These are phyloP conservation scores for Platyrinchus mystaceus DNA, from an alignment of 2,797 vertebrate genomes.

Conservation along the genomic window DNA sequence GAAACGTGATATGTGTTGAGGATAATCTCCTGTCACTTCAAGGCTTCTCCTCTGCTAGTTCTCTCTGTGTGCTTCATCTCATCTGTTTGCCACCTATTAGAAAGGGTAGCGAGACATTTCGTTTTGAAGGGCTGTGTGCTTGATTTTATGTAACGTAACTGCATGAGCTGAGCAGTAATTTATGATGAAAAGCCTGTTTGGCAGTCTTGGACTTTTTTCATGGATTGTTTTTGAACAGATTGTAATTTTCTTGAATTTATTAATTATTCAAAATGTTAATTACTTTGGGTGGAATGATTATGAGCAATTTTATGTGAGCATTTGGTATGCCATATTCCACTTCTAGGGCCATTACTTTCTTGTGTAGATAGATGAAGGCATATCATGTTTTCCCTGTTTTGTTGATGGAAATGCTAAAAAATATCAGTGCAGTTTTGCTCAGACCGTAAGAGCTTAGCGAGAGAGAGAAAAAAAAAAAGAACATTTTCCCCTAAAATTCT, in stretches of 20 bases:
- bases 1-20: neutral
- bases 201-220: neutral
- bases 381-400: neutral
- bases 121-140: neutral
- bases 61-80: neutral
- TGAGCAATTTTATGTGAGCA: slow-evolving; percentile 1
- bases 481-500: neutral
- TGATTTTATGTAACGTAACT: neutral
- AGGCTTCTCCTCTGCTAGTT: neutral
- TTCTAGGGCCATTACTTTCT: neutral
- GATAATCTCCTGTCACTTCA: neutral
- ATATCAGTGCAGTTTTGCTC: neutral
- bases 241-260: slow-evolving; percentile 41
- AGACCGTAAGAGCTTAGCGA: neutral
- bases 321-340: neutral
- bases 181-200: neutral
- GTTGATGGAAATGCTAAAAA: neutral
- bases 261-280: slow-evolving; percentile 62
- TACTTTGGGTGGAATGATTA: neutral
- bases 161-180: slow-evolving; percentile 8
- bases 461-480: neutral
- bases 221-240: slow-evolving; percentile 16
- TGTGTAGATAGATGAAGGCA: neutral
- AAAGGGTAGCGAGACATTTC: slow-evolving; percentile 9
- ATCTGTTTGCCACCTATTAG: neutral